Evolutionary conservation across 2,113 vertebrate species (phyloP).

Genomic region (Aegotheles bennettii): DNA sequence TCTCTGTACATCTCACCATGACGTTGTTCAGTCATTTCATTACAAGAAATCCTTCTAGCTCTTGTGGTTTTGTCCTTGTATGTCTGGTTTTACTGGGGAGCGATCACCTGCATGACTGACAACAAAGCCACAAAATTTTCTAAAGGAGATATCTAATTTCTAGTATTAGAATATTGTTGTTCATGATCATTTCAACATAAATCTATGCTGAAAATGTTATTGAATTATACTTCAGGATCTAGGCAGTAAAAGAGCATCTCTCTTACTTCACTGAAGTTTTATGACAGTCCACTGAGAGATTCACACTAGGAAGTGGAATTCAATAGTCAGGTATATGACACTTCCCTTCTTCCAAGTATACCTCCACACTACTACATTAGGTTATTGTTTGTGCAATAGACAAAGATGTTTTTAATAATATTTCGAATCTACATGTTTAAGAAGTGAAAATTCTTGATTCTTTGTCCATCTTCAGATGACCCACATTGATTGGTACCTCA

Average conservation of each 20-base stretch:
- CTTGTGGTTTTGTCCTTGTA: not conserved
- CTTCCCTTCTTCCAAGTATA: not conserved
- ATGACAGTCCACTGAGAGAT: too few relatives aligned
- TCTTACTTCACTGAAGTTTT: not conserved
- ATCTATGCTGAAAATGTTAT: not conserved
- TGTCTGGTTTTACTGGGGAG: not conserved
- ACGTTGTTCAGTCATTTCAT: not conserved
- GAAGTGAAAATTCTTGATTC: not conserved
- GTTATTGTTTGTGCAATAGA: not conserved
- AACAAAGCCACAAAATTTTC: not conserved
- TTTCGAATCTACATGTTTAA: not conserved
- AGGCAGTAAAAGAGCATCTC: not conserved
- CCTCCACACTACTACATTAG: not conserved
- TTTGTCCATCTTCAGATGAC: not conserved
- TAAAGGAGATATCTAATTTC: not conserved
- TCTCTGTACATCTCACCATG: not conserved
- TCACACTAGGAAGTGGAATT: not conserved
- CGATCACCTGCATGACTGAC: not conserved
- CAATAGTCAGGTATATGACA: not conserved
- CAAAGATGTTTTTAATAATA: not conserved
- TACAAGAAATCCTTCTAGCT: not conserved
- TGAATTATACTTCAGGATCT: not conserved
- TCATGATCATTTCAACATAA: not conserved
- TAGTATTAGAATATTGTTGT: not conserved
- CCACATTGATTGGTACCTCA: not conserved